phyloP scores from a whole-genome alignment of 2,797 vertebrate species.

The Eleutherodactylus coqui region DNA sequence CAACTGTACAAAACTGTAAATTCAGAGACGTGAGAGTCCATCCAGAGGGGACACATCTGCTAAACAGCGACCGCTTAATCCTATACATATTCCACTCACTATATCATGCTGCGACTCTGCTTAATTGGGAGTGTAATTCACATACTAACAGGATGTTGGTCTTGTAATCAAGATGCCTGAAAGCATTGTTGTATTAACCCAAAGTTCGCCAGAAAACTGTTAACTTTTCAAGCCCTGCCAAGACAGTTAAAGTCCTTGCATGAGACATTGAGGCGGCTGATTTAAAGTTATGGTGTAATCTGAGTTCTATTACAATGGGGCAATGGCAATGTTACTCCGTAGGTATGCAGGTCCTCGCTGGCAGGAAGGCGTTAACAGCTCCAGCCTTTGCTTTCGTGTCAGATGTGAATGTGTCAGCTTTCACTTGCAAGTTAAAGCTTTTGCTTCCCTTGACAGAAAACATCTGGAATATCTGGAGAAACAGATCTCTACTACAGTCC shows the following conservation, averaged over 20 bases:
- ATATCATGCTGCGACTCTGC: constrained; percentile 6
- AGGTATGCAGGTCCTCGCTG: constrained; percentile 34
- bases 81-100: neutral
- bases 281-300: neutral
- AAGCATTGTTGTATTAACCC: constrained; percentile 8
- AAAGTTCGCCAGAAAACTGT: neutral
- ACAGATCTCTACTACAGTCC: constrained; percentile 45
- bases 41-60: constrained; percentile 41
- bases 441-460: constrained; percentile 63
- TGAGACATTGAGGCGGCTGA: neutral
- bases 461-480: constrained; percentile 60
- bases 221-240: neutral
- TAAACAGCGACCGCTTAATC: neutral
- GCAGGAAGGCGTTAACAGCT: constrained; percentile 58
- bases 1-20: constrained; percentile 6
- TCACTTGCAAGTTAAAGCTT: constrained; percentile 62
- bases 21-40: neutral
- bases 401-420: constrained; percentile 63
- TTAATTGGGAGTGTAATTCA: neutral
- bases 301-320: too few species aligned
- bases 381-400: constrained; percentile 56
- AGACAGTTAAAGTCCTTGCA: neutral
- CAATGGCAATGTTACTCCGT: neutral
- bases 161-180: constrained; percentile 21
- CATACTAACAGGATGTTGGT: constrained; percentile 5